Percentiles rank a stretch among this genome's conserved stretches.
phyloP scores from a whole-genome alignment of 2,797 vertebrate species.

The Manis crassicaudata region DNA sequence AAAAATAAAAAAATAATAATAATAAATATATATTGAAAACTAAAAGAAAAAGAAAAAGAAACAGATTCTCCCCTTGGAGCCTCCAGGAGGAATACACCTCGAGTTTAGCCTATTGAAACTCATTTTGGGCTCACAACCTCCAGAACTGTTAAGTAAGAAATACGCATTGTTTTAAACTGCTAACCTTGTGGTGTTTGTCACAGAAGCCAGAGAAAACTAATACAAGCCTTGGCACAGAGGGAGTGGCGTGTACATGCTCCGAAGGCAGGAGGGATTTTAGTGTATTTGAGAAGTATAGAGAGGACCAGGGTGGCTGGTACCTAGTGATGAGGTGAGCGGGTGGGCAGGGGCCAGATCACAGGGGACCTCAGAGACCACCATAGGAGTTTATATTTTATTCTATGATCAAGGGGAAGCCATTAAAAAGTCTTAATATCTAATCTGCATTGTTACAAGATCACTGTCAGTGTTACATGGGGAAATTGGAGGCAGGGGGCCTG shows the following conservation, averaged over 20 bases:
- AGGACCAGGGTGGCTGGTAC: not conserved
- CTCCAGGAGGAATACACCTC: not conserved
- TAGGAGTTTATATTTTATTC: not conserved
- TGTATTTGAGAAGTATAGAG: not conserved
- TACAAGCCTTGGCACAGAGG: not conserved
- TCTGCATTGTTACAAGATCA: not conserved
- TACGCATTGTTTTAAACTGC: not conserved
- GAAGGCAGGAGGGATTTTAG: not conserved
- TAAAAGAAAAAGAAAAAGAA: not conserved
- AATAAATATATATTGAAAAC: too few species aligned
- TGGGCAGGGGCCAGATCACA: not conserved
- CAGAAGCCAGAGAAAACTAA: not conserved
- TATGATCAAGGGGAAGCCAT: not conserved
- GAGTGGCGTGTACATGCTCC: not conserved
- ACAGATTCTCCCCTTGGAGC: not conserved
- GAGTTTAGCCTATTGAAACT: not conserved
- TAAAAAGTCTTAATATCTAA: not conserved
- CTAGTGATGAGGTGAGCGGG: fast-evolving
- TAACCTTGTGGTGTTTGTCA: not conserved
- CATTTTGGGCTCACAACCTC: not conserved
- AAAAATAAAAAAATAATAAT: too few species aligned
- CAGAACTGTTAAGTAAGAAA: not conserved
- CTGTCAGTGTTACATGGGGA: not conserved
- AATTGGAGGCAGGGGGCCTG: fast-evolving
- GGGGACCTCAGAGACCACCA: not conserved